Evolutionary conservation across 2,113 vertebrate species (phyloP), one percentile per base, ranked within the genome.

Genomic region (Cheirogaleus medius): DNA sequence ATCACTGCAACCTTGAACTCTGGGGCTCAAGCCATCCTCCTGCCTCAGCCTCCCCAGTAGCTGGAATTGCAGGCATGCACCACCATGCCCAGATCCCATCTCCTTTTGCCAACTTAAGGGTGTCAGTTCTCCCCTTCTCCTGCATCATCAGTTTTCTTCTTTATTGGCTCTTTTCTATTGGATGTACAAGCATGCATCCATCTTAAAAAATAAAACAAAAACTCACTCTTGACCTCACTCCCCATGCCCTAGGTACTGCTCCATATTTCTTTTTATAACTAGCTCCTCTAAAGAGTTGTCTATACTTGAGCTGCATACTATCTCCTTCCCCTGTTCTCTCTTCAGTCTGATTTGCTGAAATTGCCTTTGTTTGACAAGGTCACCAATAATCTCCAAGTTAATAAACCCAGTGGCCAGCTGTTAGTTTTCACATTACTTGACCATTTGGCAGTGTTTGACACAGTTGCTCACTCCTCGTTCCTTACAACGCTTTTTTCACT

Each of bases 341-440:
- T 83, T 52, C 54, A 92, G 2, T 94, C 23, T 95, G 49, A 81
- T 93, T 87, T 97, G 54, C 89, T 88, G 39, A 91, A 97, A 69
- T 71, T 91, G 39, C 44, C 87, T 25, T 97, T 42, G 14, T 25
- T 97, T 42, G 14, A 91, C 14, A 82, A 69, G 81, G 37, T 96
- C 71, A 84, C 20, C 60, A 93, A 2, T 93, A 54, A 93, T 37
- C 29, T 49, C 52, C 15, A 32, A 69, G 58, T 92, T 92, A 87
- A 64, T 82, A 93, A 83, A 56, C 80, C 32, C 39, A 87, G 21
- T 58, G 54, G 3, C 44, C 15, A 87, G 63, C 47, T 91, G 27
- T 95, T 76, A 63, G 32, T 90, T 87, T 90, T 95, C 34, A 78
- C 73, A 69, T 83, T 90, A 69, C 44, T 66, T 91, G 63, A 93